Percentiles rank a stretch among this genome's conserved stretches.
These are phyloP conservation scores for Okapia johnstoni DNA, from an alignment of 2,113 vertebrate genomes.

Conservation along the genomic window DNA sequence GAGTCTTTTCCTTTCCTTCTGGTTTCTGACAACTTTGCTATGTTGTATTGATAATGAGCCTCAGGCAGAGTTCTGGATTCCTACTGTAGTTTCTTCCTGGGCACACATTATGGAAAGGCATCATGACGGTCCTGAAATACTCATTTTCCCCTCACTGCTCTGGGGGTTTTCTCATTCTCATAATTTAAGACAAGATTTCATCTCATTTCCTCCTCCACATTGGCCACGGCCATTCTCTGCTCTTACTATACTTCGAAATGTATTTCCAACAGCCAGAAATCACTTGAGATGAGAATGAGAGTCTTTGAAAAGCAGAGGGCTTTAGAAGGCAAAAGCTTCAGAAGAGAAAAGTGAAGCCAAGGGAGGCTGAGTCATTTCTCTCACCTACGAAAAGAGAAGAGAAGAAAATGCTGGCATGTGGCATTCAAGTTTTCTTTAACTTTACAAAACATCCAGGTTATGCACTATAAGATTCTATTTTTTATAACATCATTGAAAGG, in stretches of 20 bases:
- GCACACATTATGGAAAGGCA: background rate
- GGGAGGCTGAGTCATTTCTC: background rate
- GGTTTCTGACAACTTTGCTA: background rate
- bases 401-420: background rate
- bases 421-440: background rate
- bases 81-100: background rate
- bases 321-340: background rate
- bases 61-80: background rate
- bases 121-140: background rate
- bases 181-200: background rate
- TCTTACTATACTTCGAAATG: background rate
- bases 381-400: background rate
- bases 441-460: background rate
- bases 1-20: background rate
- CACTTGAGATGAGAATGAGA: background rate
- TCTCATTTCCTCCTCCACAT: constrained; percentile 2
- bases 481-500: background rate
- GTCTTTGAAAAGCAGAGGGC: background rate
- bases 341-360: background rate
- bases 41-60: background rate
- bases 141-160: background rate
- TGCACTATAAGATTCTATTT: background rate
- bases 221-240: background rate
- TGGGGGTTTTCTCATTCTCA: background rate
- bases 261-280: background rate